Evolutionary conservation across 2,113 vertebrate species (phyloP), one percentile per base, ranked within the genome.

Genomic region (Canis aureus): DNA sequence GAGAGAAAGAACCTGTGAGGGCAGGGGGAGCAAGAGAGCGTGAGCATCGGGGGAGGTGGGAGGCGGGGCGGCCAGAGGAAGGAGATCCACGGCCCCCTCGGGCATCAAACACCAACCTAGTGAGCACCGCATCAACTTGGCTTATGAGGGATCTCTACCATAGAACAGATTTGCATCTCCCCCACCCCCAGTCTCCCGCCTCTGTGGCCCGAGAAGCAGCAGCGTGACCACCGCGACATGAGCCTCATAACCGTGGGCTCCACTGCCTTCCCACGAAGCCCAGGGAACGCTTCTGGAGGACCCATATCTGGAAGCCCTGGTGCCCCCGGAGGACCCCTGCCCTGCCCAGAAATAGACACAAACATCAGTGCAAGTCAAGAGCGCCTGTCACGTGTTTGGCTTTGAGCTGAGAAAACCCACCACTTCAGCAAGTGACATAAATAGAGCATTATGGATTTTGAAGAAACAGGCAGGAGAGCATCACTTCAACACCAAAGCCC

Each of bases 91-190:
- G 2, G 57, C 23, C 2, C 9, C 23, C 57, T 53, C 0, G 11
- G 76, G 66, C 4, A 53, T 23, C 19, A 27, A 89, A 51, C 57
- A 83, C 49, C 81, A 93, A 59, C 82, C 66, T 27, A 2, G 20
- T 35, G 22, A 83, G 60, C 51, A 19, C 66, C 87, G 66, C 20
- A 94, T 35, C 76, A 94, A 74, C 89, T 1, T n/a, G 62, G 38
- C 66, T 90, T 95, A 96, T 35, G 95, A 94, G 27, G 67, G 73
- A 67, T 73, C 79, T 95, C 29, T 73, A 53, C 32, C 59, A 35
- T 89, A 67, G 91, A 93, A 79, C 11, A 88, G 43, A 87, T 76
- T 69, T 84, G 62, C 43, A 10, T 79, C 88, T 73, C 43, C 86
- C 9, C 55, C 4, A 16, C 5, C 55, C 35, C 2, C 4, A 8